Base-by-base conservation (phyloP, 2,888 invertebrate species). In the Orthonevra nobilis region DNA sequence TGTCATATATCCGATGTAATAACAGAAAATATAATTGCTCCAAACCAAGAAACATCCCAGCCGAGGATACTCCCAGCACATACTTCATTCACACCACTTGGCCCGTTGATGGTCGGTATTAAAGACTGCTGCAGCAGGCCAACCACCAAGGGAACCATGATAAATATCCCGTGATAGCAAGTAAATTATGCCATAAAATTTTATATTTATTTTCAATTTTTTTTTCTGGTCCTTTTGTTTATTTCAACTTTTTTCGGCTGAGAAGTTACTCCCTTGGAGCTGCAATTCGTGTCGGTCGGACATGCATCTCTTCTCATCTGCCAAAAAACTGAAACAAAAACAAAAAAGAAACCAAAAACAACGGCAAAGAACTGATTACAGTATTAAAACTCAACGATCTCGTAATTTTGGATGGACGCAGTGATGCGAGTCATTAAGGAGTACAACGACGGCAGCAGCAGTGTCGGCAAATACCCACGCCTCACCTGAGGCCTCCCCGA, bases 161-260 rank as follows among this genome's bases (percentile, higher is more conserved):
- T 79, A 79, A 79, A 79, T 79, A 54, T 61, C 61, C 7, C 54
- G 54, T 61, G 66, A 79, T 79, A 73, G 54, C 79, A 73, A 44
- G 46, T 68, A 73, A 79, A 79, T 79, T 79, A 79, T 79, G 73
- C 79, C 79, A 79, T 79, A 79, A 79, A 79, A 79, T 79, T 79
- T 79, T 79, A 79, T 79, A 73, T 79, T 79, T 79, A 79, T 79
- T 79, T 73, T 79, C 79, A 73, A 79, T 73, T 66, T 79, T 73
- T 79, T 79, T 54, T 12, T 26, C 2, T n/a, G n/a, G n/a, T 7
- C 3, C 1, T 15, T 32, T 48, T 15, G 38, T 12, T 19, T 19
- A 32, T 30, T 54, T 5, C 6, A 14, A 20, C 26, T 23, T 54
- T 5, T 3, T 19, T 28, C 30, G 28, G 7, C 20, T 40, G 32